Evolutionary conservation across 2,113 vertebrate species (phyloP), one percentile per base, ranked within the genome.

Genomic region (Sebastes fasciatus): DNA sequence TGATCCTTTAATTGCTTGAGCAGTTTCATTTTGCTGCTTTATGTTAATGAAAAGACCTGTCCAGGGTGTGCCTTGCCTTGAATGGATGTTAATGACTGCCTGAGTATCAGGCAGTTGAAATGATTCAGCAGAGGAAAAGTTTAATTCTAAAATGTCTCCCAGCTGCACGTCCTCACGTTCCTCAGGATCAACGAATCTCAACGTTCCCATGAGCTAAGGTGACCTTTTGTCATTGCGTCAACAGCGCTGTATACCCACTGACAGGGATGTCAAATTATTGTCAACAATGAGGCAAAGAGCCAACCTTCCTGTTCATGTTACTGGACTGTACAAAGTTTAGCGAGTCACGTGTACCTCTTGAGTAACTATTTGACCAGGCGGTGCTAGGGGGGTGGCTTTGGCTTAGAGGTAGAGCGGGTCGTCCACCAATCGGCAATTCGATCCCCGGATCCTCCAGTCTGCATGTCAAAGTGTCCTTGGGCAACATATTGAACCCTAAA

Each of bases 11-110:
- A 34, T 34, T 40, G 4, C 23, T 57, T 26, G 46, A 58, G n/a
- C 9, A 3, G 5, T 48, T 79, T 65, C 0, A 68, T 54, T 45
- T 62, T 54, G 16, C 4, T 58, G 23, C 1, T 10, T 2, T 7
- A 19, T 57, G 71, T 81, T 73, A 81, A 83, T 85, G 21, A 85
- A 83, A 83, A 78, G 34, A 34, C 34, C 34, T 34, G 26, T 34
- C 34, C 34, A 34, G 34, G 34, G 34, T 34, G 3, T 34, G 34
- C 34, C 34, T 34, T 34, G 26, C 34, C 34, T 34, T 34, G 34
- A 34, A 34, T 34, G 34, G 34, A 34, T 34, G 34, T 34, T 34
- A 34, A 34, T 34, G 11, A 48, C 34, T 34, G 26, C 48, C 19
- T 17, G 23, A 52, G 26, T 52, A 70, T n/a, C 6, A 71, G 14